A percentile compares a stretch with the other conserved stretches of the same genome.
Evolutionary conservation across 2,113 vertebrate genomes (phyloP).

Genomic region (Grammomys surdaster): DNA sequence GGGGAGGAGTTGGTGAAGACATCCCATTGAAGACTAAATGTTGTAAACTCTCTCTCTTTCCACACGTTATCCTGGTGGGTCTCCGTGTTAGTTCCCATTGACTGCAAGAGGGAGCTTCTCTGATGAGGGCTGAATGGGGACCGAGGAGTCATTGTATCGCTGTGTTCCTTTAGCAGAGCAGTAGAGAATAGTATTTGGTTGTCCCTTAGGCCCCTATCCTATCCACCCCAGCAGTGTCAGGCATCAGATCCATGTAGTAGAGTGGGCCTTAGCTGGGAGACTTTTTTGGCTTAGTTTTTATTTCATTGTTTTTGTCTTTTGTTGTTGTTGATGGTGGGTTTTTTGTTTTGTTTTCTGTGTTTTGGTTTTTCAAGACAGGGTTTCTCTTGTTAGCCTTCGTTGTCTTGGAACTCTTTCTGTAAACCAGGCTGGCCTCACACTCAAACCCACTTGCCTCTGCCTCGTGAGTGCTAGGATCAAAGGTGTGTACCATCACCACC

Average conservation of each 20-base stretch:
- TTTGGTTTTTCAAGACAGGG: background rate
- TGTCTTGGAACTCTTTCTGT: background rate
- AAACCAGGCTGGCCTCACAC: background rate
- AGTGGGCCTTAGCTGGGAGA: too few relatives aligned
- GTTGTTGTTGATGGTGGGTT: too few relatives aligned
- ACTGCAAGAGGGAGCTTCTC: background rate
- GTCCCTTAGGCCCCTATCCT: background rate
- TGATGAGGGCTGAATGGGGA: background rate
- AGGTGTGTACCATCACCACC: background rate
- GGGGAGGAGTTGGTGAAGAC: background rate
- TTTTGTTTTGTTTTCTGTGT: too few relatives aligned
- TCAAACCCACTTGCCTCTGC: background rate
- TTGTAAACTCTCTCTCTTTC: background rate
- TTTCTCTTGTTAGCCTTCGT: background rate
- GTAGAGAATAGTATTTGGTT: background rate
- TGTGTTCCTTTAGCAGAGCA: background rate
- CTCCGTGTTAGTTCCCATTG: background rate
- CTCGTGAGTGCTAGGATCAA: background rate
- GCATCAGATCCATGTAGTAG: too few relatives aligned
- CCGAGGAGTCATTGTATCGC: background rate
- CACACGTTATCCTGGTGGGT: background rate
- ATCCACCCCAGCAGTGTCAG: too few relatives aligned
- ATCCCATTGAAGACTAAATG: background rate
- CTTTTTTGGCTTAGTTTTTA: too few relatives aligned
- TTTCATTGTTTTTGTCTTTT: background rate